Base-by-base conservation (phyloP, 2,888 invertebrate genomes). In the Allacma fusca region DNA sequence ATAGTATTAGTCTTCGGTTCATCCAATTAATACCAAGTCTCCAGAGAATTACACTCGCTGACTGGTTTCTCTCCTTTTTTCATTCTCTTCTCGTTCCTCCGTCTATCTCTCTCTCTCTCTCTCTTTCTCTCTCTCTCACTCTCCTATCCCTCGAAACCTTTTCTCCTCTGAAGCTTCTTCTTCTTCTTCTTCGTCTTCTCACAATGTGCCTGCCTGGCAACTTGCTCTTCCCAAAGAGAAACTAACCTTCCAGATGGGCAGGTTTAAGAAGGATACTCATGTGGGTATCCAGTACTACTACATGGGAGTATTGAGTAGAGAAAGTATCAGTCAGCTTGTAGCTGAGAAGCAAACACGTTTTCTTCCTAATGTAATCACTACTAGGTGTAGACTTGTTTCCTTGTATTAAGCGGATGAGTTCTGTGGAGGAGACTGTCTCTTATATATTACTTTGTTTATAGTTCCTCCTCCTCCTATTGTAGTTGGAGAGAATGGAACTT, bases 11-110 rank as follows among this genome's bases (percentile, higher is more conserved):
- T 81, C 50, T 82, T 80, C 80, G 82, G 81, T 84, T 84, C 83
- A 84, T 84, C 83, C 84, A 84, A 84, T 84, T 84, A 84, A 84
- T 84, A 83, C 81, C 77, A 80, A 75, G 81, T 82, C 83, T 81
- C 82, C 62, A 75, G 83, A 78, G 81, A 80, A 81, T 81, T 81
- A 81, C 79, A 79, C 81, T 81, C 82, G 79, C 80, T 81, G 79
- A 81, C 81, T 80, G 80, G 78, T 80, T 81, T 79, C 80, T 79
- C 78, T 76, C 74, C 80, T 79, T 79, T 79, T 72, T 75, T 43
- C 57, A 50, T 74, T 77, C 21, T 79, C 70, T 67, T 71, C 67
- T 77, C 69, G 50, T 62, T 13, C 67, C 44, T 16, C 76, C 57
- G 28, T 23, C 69, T 64, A 28, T 21, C 75, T 72, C 64, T 75